These are phyloP conservation scores for Sylvia borin DNA, from an alignment of 2,797 vertebrate species.

Conservation along the genomic window DNA sequence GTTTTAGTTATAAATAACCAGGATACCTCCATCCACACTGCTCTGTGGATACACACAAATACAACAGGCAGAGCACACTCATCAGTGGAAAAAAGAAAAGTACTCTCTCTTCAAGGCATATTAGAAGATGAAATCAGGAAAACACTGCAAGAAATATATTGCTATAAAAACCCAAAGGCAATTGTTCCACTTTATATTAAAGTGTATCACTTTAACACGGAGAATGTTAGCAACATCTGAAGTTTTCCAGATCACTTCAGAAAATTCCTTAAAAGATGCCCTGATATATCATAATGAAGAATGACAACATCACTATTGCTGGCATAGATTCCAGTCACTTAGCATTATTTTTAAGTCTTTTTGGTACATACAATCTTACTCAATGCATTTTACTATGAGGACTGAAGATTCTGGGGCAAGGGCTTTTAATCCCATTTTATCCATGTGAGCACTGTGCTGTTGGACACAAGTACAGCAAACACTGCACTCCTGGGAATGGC, in stretches of 20 bases:
- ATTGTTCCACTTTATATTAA: not conserved
- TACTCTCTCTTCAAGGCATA: not conserved
- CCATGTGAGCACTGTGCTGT: not conserved
- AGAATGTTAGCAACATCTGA: not conserved
- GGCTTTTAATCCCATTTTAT: not conserved
- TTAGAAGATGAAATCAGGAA: constrained; percentile 12
- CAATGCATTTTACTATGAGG: not conserved
- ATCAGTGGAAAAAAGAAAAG: not conserved
- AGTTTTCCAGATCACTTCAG: not conserved
- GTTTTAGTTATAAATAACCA: not conserved
- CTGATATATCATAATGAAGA: not conserved
- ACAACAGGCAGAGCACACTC: not conserved
- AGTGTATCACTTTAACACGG: not conserved
- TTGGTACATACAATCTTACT: not conserved
- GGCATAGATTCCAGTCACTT: not conserved
- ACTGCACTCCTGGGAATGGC: not conserved
- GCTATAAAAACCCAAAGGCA: not conserved
- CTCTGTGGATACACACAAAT: fast-evolving
- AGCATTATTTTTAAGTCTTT: not conserved
- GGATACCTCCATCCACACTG: not conserved
- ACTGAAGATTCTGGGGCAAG: not conserved
- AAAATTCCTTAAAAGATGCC: not conserved
- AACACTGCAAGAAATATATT: not conserved
- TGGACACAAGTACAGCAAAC: not conserved
- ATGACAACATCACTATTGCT: not conserved